These are phyloP conservation scores for Schrankia costaestrigalis DNA, from an alignment of 2,888 invertebrate genomes.

Conservation along the genomic window DNA sequence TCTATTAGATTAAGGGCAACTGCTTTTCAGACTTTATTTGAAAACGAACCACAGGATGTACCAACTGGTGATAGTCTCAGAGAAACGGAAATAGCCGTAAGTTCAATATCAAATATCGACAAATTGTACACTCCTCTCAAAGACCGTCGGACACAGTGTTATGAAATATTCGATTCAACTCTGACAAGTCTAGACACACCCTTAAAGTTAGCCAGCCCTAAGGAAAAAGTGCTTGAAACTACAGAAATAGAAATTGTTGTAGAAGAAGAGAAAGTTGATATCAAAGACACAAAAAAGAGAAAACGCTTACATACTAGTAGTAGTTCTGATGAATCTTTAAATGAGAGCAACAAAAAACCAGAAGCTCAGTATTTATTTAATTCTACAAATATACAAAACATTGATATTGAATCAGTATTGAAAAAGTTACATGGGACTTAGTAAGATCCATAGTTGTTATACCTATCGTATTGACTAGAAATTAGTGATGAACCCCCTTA, in stretches of 20 bases:
- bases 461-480: constrained; percentile 11
- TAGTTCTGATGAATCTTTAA: constrained; percentile 46
- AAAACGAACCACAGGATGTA: constrained; percentile 38
- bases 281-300: constrained; percentile 51
- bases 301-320: constrained; percentile 52
- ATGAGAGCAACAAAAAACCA: constrained; percentile 56
- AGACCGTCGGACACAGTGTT: constrained; percentile 54
- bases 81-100: constrained; percentile 64
- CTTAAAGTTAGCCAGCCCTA: constrained; percentile 50
- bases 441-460: constrained; percentile 14
- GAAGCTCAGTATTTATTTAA: constrained; percentile 58
- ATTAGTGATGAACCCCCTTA: constrained; percentile 14
- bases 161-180: constrained; percentile 71
- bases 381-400: constrained; percentile 64
- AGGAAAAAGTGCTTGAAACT: constrained; percentile 33
- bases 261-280: constrained; percentile 51
- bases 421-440: constrained; percentile 72
- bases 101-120: constrained; percentile 56
- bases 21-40: constrained; percentile 44
- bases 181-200: constrained; percentile 72
- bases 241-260: constrained; percentile 55
- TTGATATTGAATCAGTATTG: constrained; percentile 73
- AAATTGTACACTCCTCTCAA: constrained; percentile 67
- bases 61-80: constrained; percentile 38
- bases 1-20: constrained; percentile 61